Conservation (phyloP, 2,113 vertebrate species). For the Chauna torquata region DNA sequence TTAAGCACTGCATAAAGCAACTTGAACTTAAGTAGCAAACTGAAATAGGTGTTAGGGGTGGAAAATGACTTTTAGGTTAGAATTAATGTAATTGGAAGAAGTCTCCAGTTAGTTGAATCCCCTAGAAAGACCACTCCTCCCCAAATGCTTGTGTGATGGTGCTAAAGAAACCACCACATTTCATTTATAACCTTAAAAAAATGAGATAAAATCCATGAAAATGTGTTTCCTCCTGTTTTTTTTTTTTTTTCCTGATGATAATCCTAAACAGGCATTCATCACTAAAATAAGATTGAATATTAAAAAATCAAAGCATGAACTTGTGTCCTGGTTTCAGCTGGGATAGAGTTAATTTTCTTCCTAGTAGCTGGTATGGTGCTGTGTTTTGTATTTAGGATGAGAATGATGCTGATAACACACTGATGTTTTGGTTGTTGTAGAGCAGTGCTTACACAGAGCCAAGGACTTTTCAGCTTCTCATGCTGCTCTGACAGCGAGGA, state of each 20-base stretch:
- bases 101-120: neutral
- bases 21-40: neutral
- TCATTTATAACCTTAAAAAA: neutral
- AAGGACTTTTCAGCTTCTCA: no score
- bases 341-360: no score
- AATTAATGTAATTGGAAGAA: neutral
- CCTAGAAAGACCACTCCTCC: neutral
- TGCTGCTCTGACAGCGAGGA: no score
- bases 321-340: no score
- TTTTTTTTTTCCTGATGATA: neutral
- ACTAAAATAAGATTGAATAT: neutral
- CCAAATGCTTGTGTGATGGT: accelerated
- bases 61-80: neutral
- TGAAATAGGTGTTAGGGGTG: neutral
- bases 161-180: neutral
- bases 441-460: no score
- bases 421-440: no score
- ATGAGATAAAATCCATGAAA: neutral
- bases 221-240: neutral
- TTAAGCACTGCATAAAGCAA: neutral
- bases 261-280: neutral
- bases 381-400: no score
- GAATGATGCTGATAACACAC: no score
- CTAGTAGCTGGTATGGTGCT: no score
- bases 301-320: neutral